A percentile compares a stretch with the other conserved stretches of the same genome.
Evolutionary conservation across 2,797 vertebrate genomes (phyloP).

Genomic region (Enteromius fasciolatus): DNA sequence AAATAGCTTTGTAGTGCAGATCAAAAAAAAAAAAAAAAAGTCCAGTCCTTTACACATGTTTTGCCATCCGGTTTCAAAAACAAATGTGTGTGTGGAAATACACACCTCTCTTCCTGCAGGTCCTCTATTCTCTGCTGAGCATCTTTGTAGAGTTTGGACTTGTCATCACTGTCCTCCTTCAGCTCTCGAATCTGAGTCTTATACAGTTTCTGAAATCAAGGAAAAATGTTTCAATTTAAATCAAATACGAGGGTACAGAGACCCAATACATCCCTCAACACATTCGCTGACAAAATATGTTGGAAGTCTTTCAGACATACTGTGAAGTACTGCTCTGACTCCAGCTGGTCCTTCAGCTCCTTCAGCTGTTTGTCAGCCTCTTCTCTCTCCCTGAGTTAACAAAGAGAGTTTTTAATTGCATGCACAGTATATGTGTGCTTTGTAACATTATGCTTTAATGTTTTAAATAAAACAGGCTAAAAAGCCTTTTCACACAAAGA

Average conservation of each 20-base stretch:
- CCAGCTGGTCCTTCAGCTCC: constrained; percentile 95
- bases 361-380: constrained; percentile 91
- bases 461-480: not conserved
- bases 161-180: constrained; percentile 92
- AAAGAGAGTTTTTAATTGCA: not conserved
- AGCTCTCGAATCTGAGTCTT: constrained; percentile 96
- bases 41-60: not conserved
- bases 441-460: not conserved
- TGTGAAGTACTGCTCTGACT: constrained; percentile 95
- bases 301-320: constrained; percentile 69
- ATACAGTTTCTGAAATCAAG: constrained; percentile 86
- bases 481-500: not conserved
- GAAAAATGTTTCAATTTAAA: not conserved
- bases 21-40: not conserved
- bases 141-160: constrained; percentile 86
- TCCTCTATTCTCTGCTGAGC: constrained; percentile 87
- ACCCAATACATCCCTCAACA: not conserved
- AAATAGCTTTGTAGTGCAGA: too few relatives aligned
- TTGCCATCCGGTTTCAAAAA: not conserved
- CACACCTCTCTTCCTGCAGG: constrained; percentile 90
- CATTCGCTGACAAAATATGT: not conserved
- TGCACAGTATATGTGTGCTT: not conserved
- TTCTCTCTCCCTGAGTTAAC: constrained; percentile 85
- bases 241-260: not conserved
- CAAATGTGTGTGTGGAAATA: constrained; percentile 17